Evolutionary conservation across 64 coral and sea anemone genomes (phyloP), one percentile per base, ranked within the genome.

Genomic region (Platygyra sinensis): DNA sequence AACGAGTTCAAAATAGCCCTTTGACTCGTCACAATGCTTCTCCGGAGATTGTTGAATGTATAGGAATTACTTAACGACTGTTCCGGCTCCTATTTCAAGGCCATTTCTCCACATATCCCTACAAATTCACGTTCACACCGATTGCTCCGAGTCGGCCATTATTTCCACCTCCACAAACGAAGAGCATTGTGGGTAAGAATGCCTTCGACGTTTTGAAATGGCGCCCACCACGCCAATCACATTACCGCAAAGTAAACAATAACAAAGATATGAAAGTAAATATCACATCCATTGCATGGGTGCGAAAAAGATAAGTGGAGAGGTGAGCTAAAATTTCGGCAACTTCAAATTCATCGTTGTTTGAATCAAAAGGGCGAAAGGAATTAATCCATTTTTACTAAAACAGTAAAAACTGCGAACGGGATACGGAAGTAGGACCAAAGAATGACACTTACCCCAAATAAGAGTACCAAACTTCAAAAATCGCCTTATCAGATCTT

Each of bases 161-260:
- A 91, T 90, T 42, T 75, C 73, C 83, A 87, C 90, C 90, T 67
- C 83, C 61, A 78, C 33, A 42, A 50, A 62, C 75, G 73, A 62
- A 92, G 60, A 75, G 90, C 82, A 92, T 92, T 76, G 19, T 92
- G 90, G 90, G 60, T 61, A 77, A 83, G 42, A 65, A 78, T 86
- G 38, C 52, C 76, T 73, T 73, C 74, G 55, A 89, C 87, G 87
- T 89, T 62, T n/a, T 22, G 62, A 65, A 65, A 84, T 71, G 28
- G 81, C 80, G 38, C 72, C 74, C 76, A 18, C 31, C 72, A 73
- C 50, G 90, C 82, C 90, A 92, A 92, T 92, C 90, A 92, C 55
- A 92, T 76, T 75, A 64, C 72, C 20, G 72, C 51, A 75, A 33
- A 60, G 86, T 88, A 88, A 88, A 88, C 72, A 76, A 72, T 80